Conservation (phyloP, 92 coral and sea anemone genomes). For the Palythoa heliodiscus region DNA sequence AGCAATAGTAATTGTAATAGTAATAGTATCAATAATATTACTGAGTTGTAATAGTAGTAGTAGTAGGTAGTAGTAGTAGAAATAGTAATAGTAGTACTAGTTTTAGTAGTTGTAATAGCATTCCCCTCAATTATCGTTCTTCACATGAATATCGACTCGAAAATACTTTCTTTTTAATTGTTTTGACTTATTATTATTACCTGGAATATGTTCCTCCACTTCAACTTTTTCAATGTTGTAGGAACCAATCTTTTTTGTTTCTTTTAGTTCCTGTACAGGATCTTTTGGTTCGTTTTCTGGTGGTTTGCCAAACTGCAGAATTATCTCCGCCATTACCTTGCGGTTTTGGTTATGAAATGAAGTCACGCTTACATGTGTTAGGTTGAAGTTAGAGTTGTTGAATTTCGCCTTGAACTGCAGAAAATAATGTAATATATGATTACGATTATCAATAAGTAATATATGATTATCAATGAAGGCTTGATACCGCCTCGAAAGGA, state of each 20-base stretch:
- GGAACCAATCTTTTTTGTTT: background rate
- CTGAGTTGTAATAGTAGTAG: too few species aligned
- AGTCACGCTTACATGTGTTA: background rate
- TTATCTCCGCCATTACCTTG: background rate
- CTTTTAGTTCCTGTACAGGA: background rate
- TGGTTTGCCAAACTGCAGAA: background rate
- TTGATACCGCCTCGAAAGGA: too few species aligned
- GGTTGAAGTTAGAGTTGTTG: slow-evolving; percentile 16
- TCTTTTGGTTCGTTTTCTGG: background rate
- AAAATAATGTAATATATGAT: background rate
- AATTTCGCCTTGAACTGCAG: background rate
- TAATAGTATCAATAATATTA: too few species aligned
- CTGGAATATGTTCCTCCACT: slow-evolving; percentile 9
- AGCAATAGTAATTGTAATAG: too few species aligned
- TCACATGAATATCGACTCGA: too few species aligned
- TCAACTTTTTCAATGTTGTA: background rate
- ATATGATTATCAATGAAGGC: too few species aligned
- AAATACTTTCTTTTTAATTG: too few species aligned
- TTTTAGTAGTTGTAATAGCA: too few species aligned
- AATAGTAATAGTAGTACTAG: too few species aligned
- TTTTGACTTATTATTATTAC: background rate
- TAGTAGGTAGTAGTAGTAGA: too few species aligned
- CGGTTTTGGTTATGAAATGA: background rate
- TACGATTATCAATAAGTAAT: too few species aligned
- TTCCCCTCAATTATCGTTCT: too few species aligned